Base-by-base conservation (phyloP, 2,888 invertebrate genomes). In the Zeuzera pyrina region DNA sequence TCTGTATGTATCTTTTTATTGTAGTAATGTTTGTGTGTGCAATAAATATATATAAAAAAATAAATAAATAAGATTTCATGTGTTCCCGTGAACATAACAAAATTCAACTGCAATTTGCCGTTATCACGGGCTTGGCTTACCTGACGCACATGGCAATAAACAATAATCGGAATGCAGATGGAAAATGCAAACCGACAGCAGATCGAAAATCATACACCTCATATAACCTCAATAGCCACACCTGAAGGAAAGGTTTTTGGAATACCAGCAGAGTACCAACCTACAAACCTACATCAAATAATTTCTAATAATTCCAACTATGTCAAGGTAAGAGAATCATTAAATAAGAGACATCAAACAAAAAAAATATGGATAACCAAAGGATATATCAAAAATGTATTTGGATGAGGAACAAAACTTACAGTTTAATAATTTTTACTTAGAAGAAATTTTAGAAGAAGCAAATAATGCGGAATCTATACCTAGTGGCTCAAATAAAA, bases 221-320 rank as follows among this genome's bases (percentile, higher is more conserved):
- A n/a, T 33, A 44, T 49, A 43, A 44, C 44, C 30, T 45, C 44
- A 31, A 43, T 49, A 27, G 31, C 12, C 1, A 46, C 43, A 32
- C 29, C 29, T 10, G 30, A 41, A 23, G 38, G 31, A 11, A 16
- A 34, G 3, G 25, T 24, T 31, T 52, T 35, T 38, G 29, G 5
- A 1, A 36, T 49, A 19, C 43, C 47, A 6, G 30, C 4, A 0
- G 45, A 45, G 8, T 41, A 34, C n/a, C 35, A 51, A 41, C 34
- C 44, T 15, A 38, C 28, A 26, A 33, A 15, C 21, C 6, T 24
- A 29, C 35, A 29, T n/a, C 34, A 29, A 30, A 12, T 12, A 11
- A 30, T 38, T 14, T 27, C 26, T 24, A 33, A 23, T 21, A 38
- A 33, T 30, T 5, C 35, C 6, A 15, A 35, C 24, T 35, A 33